Base-by-base conservation (phyloP, 2,113 vertebrate species). In the Pseudorectes ferrugineus region DNA sequence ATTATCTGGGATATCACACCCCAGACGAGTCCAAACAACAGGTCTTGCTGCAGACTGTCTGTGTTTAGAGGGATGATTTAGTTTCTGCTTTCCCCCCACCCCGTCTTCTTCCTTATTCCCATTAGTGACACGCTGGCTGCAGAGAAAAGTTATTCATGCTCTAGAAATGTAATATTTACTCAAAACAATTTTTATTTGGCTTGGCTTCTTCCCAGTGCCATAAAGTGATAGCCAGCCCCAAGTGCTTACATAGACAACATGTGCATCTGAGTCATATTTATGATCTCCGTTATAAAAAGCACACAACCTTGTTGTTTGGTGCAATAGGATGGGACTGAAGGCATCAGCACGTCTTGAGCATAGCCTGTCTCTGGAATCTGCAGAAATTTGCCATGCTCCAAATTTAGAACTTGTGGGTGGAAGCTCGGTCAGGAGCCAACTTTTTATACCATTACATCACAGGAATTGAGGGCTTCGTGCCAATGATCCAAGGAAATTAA, bases 361-460 rank as follows among this genome's bases (percentile, higher is more conserved):
- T 93, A 95, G 91, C 77, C 87, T 96, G 71, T 70, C 92, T 96
- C 91, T 96, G 89, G 91, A 97, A 97, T 97, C 76, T 88, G 92
- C 93, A 96, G 96, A 97, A 97, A 98, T 98, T 90, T 95, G 97
- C 95, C 95, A 74, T 92, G 93, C 91, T 98, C 98, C 97, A 97
- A 98, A 98, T 98, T 98, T 98, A 98, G 97, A 95, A 93, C 94
- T 96, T 74, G 78, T 97, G 96, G 97, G 96, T 78, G 76, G 97
- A 97, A 96, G 54, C 94, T 78, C 79, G 70, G 95, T 89, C 92
- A 94, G 94, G 82, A 96, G 96, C 96, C 97, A 95, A 96, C 95
- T 95, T 97, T 97, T 97, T 97, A 95, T 95, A 88, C 96, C 61
- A 93, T 98, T 97, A 97, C 97, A 97, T 98, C 98, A 98, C 94